These are phyloP conservation scores for Noctuana brunneofusca DNA, from an alignment of 2,888 invertebrate species.

Conservation along the genomic window DNA sequence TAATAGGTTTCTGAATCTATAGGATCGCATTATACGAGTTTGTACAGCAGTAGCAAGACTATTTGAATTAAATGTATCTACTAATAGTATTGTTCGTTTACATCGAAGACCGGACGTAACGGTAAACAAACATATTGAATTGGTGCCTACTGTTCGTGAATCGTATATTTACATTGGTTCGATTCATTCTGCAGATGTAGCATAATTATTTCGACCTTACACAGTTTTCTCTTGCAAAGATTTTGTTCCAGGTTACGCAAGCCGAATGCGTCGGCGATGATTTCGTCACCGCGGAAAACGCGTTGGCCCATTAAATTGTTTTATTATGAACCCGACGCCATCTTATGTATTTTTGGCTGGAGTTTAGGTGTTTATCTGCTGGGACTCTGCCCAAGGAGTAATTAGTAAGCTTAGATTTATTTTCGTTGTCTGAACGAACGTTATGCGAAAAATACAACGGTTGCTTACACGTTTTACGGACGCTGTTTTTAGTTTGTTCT, in stretches of 20 bases:
- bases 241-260: slow-evolving; percentile 78
- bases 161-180: slow-evolving; percentile 33
- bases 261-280: slow-evolving; percentile 76
- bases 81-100: slow-evolving; percentile 15
- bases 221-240: slow-evolving; percentile 74
- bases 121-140: slow-evolving; percentile 24
- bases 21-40: too few relatives aligned
- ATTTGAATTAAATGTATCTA: slow-evolving; percentile 15
- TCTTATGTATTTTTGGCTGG: slow-evolving; percentile 81
- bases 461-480: slow-evolving; percentile 30
- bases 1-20: too few relatives aligned
- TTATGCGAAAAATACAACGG: slow-evolving; percentile 46
- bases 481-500: slow-evolving; percentile 24
- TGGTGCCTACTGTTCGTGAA: slow-evolving; percentile 16
- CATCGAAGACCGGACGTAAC: slow-evolving; percentile 24
- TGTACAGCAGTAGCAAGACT: not conserved
- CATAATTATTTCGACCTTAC: slow-evolving; percentile 71
- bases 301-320: slow-evolving; percentile 83
- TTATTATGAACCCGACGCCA: slow-evolving; percentile 83
- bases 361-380: slow-evolving; percentile 81
- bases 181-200: slow-evolving; percentile 50
- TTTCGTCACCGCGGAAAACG: slow-evolving; percentile 83
- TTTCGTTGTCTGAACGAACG: slow-evolving; percentile 56
- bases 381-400: slow-evolving; percentile 80
- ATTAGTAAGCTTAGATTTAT: slow-evolving; percentile 77